A percentile compares a stretch with the other conserved stretches of the same genome.
Conservation (phyloP, 2,888 invertebrate genomes). For the Tetheella fluctuosa region DNA sequence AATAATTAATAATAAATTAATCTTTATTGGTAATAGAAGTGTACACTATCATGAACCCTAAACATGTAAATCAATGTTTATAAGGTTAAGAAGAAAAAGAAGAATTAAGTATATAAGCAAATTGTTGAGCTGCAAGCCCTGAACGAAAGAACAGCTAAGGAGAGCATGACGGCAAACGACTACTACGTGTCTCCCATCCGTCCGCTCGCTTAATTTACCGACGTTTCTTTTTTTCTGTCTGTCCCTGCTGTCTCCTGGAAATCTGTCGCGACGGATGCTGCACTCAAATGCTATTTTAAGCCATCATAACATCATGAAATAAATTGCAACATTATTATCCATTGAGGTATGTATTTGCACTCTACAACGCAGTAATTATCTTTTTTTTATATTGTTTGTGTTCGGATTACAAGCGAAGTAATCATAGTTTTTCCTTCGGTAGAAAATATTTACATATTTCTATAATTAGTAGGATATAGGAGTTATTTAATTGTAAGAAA, state of each 20-base stretch:
- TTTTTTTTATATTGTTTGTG: too few relatives aligned
- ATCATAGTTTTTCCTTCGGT: too few relatives aligned
- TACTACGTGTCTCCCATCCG: slow-evolving; percentile 37
- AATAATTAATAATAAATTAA: too few relatives aligned
- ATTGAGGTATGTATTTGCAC: slow-evolving; percentile 22
- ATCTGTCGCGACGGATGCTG: slow-evolving; percentile 60
- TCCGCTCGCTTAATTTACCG: slow-evolving; percentile 58
- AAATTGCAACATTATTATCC: slow-evolving; percentile 31
- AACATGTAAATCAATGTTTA: too few relatives aligned
- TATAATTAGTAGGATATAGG: too few relatives aligned
- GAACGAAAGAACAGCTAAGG: not conserved
- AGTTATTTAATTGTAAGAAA: too few relatives aligned
- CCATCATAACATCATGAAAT: slow-evolving; percentile 28
- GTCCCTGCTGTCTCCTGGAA: slow-evolving; percentile 70
- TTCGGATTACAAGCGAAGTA: too few relatives aligned
- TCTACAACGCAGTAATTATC: slow-evolving; percentile 15
- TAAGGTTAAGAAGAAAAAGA: too few relatives aligned
- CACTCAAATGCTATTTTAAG: slow-evolving; percentile 68
- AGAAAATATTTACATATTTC: too few relatives aligned
- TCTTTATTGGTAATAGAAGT: too few relatives aligned
- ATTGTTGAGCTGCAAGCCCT: not conserved
- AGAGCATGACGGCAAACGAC: slow-evolving; percentile 12
- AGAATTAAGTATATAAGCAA: not conserved
- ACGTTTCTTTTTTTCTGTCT: slow-evolving; percentile 69
- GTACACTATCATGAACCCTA: too few relatives aligned